Percentiles rank a stretch among this genome's conserved stretches.
These are phyloP conservation scores for Hirtodrosophila histrioides DNA, from an alignment of 2,888 invertebrate genomes.

Conservation along the genomic window DNA sequence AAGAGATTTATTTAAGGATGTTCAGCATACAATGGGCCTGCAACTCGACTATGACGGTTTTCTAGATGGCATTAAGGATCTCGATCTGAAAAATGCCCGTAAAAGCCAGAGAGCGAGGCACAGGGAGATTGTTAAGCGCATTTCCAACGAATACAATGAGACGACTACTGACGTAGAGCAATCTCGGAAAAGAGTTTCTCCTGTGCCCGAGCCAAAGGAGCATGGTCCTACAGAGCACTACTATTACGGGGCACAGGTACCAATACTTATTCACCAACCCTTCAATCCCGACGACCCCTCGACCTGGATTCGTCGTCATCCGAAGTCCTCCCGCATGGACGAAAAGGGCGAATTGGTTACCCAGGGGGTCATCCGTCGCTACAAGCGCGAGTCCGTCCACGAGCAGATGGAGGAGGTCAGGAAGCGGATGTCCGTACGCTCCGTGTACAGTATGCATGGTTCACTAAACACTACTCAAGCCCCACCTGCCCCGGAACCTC, in stretches of 20 bases:
- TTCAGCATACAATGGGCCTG: slow-evolving; percentile 1
- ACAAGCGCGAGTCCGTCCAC: slow-evolving; percentile 10
- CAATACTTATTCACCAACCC: slow-evolving; percentile 40
- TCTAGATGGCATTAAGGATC: not conserved
- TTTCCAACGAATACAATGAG: not conserved
- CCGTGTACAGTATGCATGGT: not conserved
- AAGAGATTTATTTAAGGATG: not conserved
- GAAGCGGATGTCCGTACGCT: not conserved
- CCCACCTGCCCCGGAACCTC: too few relatives aligned
- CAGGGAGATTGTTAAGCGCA: not conserved
- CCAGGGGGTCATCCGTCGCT: slow-evolving; percentile 3
- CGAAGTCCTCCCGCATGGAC: slow-evolving; percentile 11
- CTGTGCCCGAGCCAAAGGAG: not conserved
- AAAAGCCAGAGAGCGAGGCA: not conserved
- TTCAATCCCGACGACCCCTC: slow-evolving; percentile 19
- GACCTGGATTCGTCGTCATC: slow-evolving; percentile 51
- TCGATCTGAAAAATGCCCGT: not conserved
- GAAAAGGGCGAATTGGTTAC: not conserved
- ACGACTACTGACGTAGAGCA: not conserved
- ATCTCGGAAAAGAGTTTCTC: not conserved
- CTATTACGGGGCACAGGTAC: slow-evolving; percentile 30
- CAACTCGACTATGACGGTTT: not conserved
- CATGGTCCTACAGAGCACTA: not conserved
- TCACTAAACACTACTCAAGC: too few relatives aligned
- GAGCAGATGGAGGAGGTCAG: slow-evolving; percentile 1